Evolutionary conservation across 2,797 vertebrate species (phyloP).

Genomic region (Sebastes nivosus): DNA sequence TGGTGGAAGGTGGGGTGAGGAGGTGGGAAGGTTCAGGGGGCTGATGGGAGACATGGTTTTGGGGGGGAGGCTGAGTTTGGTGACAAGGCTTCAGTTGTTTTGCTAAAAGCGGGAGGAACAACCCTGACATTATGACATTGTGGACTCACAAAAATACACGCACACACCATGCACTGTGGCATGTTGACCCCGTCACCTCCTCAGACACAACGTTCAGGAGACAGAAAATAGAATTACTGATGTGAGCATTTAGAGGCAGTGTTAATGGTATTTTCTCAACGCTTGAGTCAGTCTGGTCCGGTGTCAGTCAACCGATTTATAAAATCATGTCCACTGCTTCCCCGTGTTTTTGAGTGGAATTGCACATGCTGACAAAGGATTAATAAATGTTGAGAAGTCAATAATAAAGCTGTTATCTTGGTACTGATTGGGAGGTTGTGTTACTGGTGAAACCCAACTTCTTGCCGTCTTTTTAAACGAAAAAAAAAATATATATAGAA

Average conservation of each 20-base stretch:
- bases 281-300: background rate
- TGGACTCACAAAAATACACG: constrained; percentile 52
- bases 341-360: background rate
- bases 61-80: constrained; percentile 11
- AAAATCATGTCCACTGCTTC: background rate
- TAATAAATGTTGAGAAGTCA: background rate
- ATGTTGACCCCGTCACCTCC: constrained; percentile 48
- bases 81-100: constrained; percentile 81
- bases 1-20: constrained; percentile 71
- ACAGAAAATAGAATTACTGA: constrained; percentile 35
- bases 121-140: constrained; percentile 73
- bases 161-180: constrained; percentile 17
- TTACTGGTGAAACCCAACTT: background rate
- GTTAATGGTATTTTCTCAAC: background rate
- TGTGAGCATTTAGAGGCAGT: constrained; percentile 6
- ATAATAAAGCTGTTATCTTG: background rate
- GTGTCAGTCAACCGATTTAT: constrained; percentile 16
- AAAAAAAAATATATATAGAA: background rate
- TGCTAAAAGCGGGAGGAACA: constrained; percentile 65
- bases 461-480: background rate
- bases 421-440: background rate
- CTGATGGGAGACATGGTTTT: constrained; percentile 50
- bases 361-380: background rate
- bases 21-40: constrained; percentile 60
- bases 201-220: background rate